These are phyloP conservation scores for Diploptera punctata DNA, from an alignment of 2,888 invertebrate genomes.

Conservation along the genomic window DNA sequence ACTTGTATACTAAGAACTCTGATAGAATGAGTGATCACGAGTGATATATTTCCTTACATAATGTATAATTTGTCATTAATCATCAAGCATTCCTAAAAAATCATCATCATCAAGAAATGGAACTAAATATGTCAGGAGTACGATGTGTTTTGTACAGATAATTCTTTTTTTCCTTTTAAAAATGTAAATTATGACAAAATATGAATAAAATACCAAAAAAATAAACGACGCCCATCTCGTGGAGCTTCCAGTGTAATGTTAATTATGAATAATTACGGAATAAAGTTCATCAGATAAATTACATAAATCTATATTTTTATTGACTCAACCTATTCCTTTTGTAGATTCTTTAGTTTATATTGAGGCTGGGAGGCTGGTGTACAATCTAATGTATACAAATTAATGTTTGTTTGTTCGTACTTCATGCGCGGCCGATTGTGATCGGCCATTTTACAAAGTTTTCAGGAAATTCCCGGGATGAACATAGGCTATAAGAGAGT, in stretches of 20 bases:
- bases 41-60: neutral
- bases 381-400: too few species aligned
- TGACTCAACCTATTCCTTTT: too few species aligned
- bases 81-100: neutral
- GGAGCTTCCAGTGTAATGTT: constrained; percentile 34
- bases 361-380: too few species aligned
- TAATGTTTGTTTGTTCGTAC: too few species aligned
- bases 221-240: constrained; percentile 14
- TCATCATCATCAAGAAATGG: neutral
- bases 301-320: too few species aligned
- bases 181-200: constrained; percentile 1
- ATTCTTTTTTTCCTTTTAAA: constrained; percentile 7
- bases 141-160: constrained; percentile 29
- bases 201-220: constrained; percentile 5
- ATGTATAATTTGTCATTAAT: constrained; percentile 8
- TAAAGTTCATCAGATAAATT: too few species aligned
- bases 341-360: too few species aligned
- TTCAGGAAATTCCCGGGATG: too few species aligned
- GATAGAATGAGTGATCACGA: neutral
- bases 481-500: too few species aligned
- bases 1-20: too few species aligned
- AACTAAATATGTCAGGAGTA: neutral
- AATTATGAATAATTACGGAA: constrained; percentile 18
- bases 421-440: too few species aligned
- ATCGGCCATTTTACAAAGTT: too few species aligned